These are phyloP conservation scores for Drosophila leonis DNA, from an alignment of 2,888 invertebrate species.

Conservation along the genomic window DNA sequence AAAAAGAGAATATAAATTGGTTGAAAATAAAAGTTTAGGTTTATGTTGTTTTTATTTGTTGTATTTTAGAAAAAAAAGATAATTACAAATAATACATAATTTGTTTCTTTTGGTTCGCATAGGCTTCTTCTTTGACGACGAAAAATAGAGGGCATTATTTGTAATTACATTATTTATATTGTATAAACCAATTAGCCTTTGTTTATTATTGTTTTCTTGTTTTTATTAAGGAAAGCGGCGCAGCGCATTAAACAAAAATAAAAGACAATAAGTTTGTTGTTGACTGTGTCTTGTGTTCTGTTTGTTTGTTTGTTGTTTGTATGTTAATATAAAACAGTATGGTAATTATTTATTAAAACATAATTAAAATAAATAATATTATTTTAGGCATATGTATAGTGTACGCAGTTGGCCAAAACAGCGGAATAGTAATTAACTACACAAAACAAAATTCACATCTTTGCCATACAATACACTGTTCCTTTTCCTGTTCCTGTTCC, in stretches of 20 bases:
- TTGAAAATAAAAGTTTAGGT: constrained; percentile 40
- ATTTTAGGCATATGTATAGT: constrained; percentile 66
- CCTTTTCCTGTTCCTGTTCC: constrained; percentile 11
- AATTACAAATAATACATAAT: constrained; percentile 80
- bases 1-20: not conserved
- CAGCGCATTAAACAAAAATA: constrained; percentile 63
- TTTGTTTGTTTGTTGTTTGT: constrained; percentile 31
- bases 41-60: constrained; percentile 71
- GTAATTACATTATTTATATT: constrained; percentile 45
- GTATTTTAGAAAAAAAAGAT: constrained; percentile 72
- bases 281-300: constrained; percentile 60
- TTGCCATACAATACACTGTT: constrained; percentile 33
- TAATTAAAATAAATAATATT: constrained; percentile 79
- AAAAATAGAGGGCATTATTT: constrained; percentile 58
- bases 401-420: constrained; percentile 61
- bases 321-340: constrained; percentile 69
- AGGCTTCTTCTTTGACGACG: constrained; percentile 56
- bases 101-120: constrained; percentile 80
- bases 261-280: constrained; percentile 40
- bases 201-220: constrained; percentile 12
- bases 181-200: constrained; percentile 61
- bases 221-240: constrained; percentile 57
- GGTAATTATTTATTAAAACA: constrained; percentile 82
- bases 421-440: constrained; percentile 51
- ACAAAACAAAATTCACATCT: constrained; percentile 56